Conservation (phyloP, 2,113 vertebrate species). For the Thalassarche chlororhynchos region DNA sequence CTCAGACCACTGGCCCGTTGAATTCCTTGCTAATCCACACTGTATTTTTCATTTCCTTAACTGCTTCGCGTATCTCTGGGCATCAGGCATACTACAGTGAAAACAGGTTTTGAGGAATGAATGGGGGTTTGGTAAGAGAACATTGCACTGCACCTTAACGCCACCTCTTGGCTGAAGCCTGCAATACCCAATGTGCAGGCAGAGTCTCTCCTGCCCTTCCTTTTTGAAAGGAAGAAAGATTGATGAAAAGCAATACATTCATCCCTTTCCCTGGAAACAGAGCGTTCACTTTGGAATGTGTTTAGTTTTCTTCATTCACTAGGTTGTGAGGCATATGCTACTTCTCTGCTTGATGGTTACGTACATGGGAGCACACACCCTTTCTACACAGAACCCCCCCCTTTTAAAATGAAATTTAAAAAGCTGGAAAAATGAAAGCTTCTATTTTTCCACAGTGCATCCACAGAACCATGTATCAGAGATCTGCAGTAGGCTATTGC, state of each 20-base stretch:
- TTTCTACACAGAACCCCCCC: not conserved
- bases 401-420: not conserved
- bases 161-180: constrained; percentile 69
- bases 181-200: not conserved
- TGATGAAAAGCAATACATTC: not conserved
- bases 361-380: not conserved
- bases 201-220: not conserved
- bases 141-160: constrained; percentile 22
- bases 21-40: not conserved
- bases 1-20: not conserved
- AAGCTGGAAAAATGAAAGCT: not conserved
- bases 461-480: not conserved
- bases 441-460: not conserved
- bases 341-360: not conserved
- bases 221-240: not conserved
- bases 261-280: not conserved
- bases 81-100: not conserved
- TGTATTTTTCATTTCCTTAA: not conserved
- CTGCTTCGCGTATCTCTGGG: not conserved
- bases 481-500: not conserved
- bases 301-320: not conserved
- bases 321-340: not conserved
- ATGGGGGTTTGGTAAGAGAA: not conserved
- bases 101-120: not conserved
- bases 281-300: not conserved